A percentile compares a stretch with the other conserved stretches of the same genome.
These are phyloP conservation scores for Falco columbarius DNA, from an alignment of 2,797 vertebrate species.

Conservation along the genomic window DNA sequence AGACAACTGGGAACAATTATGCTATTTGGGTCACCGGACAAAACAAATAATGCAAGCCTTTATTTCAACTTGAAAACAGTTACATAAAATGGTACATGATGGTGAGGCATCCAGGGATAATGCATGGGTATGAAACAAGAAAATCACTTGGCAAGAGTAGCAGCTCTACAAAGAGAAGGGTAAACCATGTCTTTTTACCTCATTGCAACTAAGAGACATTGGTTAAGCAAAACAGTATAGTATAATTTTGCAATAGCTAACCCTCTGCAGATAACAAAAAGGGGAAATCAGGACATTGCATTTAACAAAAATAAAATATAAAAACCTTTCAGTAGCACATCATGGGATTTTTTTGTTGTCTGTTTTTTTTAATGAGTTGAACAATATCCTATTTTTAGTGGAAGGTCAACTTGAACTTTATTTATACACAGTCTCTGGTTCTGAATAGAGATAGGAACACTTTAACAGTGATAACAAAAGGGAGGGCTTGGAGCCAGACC, in stretches of 20 bases:
- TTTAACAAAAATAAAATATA: background rate
- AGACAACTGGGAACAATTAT: background rate
- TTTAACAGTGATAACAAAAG: constrained; percentile 54
- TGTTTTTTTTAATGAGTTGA: background rate
- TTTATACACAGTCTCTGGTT: constrained; percentile 37
- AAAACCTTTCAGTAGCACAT: background rate
- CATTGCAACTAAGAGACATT: background rate
- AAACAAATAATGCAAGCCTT: background rate
- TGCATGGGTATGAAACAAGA: background rate
- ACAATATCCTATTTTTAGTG: constrained; percentile 57
- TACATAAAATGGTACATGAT: accelerated
- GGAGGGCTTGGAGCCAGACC: constrained; percentile 56
- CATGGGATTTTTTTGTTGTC: background rate
- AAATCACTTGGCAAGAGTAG: background rate
- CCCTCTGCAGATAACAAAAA: background rate
- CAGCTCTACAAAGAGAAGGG: background rate
- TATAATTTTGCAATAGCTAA: background rate
- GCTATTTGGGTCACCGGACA: background rate
- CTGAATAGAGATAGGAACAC: constrained; percentile 32
- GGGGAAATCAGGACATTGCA: background rate
- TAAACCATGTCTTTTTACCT: background rate
- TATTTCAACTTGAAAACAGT: background rate
- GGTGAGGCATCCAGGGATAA: background rate
- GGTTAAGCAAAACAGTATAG: background rate
- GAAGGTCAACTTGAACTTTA: constrained; percentile 56